These are phyloP conservation scores for Ephestia elutella DNA, from an alignment of 1,140 invertebrate genomes.

Conservation along the genomic window DNA sequence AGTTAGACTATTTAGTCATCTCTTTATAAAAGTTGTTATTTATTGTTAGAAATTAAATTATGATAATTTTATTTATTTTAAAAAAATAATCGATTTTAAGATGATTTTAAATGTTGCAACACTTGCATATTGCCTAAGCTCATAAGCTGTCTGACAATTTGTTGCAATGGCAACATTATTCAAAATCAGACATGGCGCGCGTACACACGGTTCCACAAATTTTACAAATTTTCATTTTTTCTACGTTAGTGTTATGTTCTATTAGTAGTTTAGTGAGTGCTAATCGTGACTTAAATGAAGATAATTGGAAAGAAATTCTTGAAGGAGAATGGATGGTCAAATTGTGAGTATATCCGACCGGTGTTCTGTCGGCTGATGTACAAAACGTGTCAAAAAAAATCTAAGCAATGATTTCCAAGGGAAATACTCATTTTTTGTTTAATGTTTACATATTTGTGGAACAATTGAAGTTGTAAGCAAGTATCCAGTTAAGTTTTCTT, in stretches of 20 bases:
- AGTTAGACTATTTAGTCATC: too few species aligned
- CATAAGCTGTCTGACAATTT: not conserved
- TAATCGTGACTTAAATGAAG: constrained; percentile 59
- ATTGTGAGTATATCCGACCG: constrained; percentile 63
- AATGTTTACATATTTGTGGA: constrained; percentile 9
- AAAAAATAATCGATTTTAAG: too few species aligned
- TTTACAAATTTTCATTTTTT: constrained; percentile 61
- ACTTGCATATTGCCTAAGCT: too few species aligned
- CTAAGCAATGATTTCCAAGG: constrained; percentile 5
- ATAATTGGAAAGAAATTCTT: constrained; percentile 62
- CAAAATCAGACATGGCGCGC: constrained; percentile 65
- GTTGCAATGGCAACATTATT: constrained; percentile 21
- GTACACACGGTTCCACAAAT: constrained; percentile 45
- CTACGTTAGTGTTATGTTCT: constrained; percentile 55
- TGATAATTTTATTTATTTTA: too few species aligned
- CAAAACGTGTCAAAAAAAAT: constrained; percentile 49
- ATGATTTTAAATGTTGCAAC: not conserved
- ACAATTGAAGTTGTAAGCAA: not conserved
- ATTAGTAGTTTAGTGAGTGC: constrained; percentile 50
- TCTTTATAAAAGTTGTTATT: too few species aligned
- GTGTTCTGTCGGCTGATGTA: constrained; percentile 19
- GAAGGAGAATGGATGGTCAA: constrained; percentile 70
- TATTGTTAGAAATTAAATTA: too few species aligned
- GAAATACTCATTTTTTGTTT: not conserved
- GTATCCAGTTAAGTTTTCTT: not conserved